A percentile compares a stretch with the other conserved stretches of the same genome.
Conservation (phyloP, 2,797 vertebrate species). For the Calcarius lapponicus region DNA sequence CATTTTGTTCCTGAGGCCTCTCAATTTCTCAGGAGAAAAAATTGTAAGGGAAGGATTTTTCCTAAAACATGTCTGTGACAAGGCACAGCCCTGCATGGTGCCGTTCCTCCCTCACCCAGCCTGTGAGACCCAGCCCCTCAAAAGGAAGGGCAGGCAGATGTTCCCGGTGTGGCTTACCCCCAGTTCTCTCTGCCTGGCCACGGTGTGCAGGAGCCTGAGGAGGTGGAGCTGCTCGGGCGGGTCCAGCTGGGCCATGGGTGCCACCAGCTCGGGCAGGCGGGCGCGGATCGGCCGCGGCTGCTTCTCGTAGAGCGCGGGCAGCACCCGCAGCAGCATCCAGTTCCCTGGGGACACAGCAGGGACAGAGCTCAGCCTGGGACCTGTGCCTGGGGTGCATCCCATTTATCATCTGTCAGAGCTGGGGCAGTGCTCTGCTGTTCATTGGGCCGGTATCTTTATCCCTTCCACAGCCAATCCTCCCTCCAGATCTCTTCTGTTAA, state of each 20-base stretch:
- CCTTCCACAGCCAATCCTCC: not conserved
- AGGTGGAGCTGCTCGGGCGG: conserved; percentile 87
- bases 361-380: not conserved
- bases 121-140: not conserved
- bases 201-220: conserved; percentile 85
- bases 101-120: not conserved
- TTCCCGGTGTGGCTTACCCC: conserved; percentile 75
- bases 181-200: conserved; percentile 83
- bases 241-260: conserved; percentile 83
- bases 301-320: conserved; percentile 88
- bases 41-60: no score
- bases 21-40: no score
- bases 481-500: not conserved
- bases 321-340: conserved; percentile 86
- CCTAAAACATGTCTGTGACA: no score
- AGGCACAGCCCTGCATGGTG: not conserved
- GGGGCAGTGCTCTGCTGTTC: not conserved
- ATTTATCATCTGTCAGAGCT: not conserved
- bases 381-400: not conserved
- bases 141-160: not conserved
- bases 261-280: conserved; percentile 80
- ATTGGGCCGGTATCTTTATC: not conserved
- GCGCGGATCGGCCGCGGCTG: conserved; percentile 81
- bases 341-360: conserved; percentile 81
- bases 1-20: no score